phyloP scores from a whole-genome alignment of 1,140 invertebrate species.

The Pogonus chalceus region DNA sequence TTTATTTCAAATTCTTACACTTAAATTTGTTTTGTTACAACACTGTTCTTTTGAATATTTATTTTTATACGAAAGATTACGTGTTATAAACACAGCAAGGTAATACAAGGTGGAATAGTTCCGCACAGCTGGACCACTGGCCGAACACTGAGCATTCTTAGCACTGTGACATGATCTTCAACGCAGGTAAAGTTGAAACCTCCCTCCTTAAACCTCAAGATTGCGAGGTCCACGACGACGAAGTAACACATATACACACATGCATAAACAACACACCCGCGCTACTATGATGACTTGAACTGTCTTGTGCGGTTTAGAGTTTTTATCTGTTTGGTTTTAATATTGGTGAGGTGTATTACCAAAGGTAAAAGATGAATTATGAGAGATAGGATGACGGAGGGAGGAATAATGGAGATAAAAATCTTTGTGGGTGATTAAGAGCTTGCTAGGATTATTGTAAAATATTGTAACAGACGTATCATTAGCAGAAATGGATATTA shows the following conservation, averaged over 20 bases:
- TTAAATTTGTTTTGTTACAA: neutral
- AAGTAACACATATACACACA: neutral
- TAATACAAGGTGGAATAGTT: constrained; percentile 1
- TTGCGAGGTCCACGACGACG: no score
- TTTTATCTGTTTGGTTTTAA: no score
- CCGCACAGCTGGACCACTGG: constrained; percentile 19
- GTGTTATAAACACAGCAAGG: neutral
- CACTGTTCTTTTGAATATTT: neutral
- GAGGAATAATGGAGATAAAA: neutral
- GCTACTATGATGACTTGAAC: neutral
- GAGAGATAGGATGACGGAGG: no score
- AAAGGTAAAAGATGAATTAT: no score
- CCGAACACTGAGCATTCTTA: constrained; percentile 24
- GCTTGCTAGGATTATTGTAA: no score
- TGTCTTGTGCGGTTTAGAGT: no score
- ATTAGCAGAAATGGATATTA: no score
- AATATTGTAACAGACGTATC: no score
- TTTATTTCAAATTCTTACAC: neutral
- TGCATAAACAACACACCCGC: neutral
- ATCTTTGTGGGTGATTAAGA: neutral
- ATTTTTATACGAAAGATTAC: neutral
- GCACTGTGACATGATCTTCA: neutral
- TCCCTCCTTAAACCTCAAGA: neutral
- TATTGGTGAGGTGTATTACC: no score
- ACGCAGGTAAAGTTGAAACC: neutral